phyloP scores from a whole-genome alignment of 2,888 invertebrate genomes.

The Proisotoma minuta region DNA sequence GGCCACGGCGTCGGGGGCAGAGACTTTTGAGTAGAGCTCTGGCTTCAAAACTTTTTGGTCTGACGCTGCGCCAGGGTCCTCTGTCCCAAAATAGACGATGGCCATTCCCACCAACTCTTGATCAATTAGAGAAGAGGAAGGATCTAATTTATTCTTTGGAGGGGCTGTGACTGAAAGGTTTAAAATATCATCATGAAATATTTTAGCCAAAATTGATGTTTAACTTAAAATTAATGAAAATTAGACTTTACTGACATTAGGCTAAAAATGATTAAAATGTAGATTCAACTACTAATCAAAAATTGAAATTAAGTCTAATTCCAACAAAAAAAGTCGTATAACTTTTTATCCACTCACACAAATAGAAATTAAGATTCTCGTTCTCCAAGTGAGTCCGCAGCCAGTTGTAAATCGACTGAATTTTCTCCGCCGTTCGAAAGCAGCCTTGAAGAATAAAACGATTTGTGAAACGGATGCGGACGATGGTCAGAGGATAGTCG shows the following conservation, averaged over 20 bases:
- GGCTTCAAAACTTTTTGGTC: slow-evolving; percentile 11
- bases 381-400: slow-evolving; percentile 65
- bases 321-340: slow-evolving; percentile 24
- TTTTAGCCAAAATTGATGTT: no score
- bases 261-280: no score
- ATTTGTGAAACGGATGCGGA: slow-evolving; percentile 83
- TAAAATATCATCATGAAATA: not conserved
- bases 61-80: slow-evolving; percentile 5
- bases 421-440: slow-evolving; percentile 71
- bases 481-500: slow-evolving; percentile 57
- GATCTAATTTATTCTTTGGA: slow-evolving; percentile 66
- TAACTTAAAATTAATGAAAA: no score
- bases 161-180: slow-evolving; percentile 69
- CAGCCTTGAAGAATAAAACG: slow-evolving; percentile 78
- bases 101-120: slow-evolving; percentile 73
- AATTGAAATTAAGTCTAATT: slow-evolving; percentile 20
- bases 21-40: slow-evolving; percentile 25
- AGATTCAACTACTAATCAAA: no score
- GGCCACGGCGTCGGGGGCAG: slow-evolving; percentile 29
- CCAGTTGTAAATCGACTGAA: slow-evolving; percentile 68
- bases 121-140: slow-evolving; percentile 63
- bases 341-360: slow-evolving; percentile 63
- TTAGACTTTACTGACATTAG: no score
- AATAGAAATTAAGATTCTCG: slow-evolving; percentile 64
- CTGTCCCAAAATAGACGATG: slow-evolving; percentile 65